Base-by-base conservation (phyloP, 2,113 vertebrate genomes). In the Hypanus sabinus region DNA sequence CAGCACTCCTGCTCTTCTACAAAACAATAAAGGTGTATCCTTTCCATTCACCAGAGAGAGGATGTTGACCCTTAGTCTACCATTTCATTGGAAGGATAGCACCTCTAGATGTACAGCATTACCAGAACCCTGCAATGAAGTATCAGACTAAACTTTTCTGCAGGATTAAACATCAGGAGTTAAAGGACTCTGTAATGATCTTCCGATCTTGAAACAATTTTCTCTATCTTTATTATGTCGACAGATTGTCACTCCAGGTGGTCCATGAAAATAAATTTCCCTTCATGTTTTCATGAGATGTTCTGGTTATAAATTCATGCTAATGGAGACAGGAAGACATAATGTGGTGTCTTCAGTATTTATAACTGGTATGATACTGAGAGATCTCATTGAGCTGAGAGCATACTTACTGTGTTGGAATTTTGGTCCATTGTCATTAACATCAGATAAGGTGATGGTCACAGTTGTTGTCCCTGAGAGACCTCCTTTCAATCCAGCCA, bases 341-440 rank as follows among this genome's bases (percentile, higher is more conserved):
- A 36, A 92, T 11, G 33, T 33, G 0, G 8, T 71, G 36, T 30
- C 70, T 73, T 73, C 91, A 93, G 73, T 73, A 93, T 93, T 93
- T 73, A 93, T 75, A 71, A 30, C 91, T 93, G 14, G 12, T 92
- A 70, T 93, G 91, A 75, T 93, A 73, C 38, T 70, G 90, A 92
- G 90, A 46, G 30, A 14, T 93, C 68, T 70, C 30, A 9, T 46
- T 6, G 71, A 73, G 38, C 2, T 93, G 10, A 18, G 18, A 90
- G 70, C 22, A 5, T 96, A 97, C 99, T 98, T 95, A 99, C 99
- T 96, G 93, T 98, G 97, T 95, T 97, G 97, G 96, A 99, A 99
- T 94, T 96, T 97, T 33, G 99, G 99, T 46, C 98, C 98, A 24
- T 99, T 99, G 96, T 99, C 99, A 95, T 99, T 99, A 94, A 99